Evolutionary conservation across 2,797 vertebrate genomes (phyloP).

Genomic region (Selene dorsalis): DNA sequence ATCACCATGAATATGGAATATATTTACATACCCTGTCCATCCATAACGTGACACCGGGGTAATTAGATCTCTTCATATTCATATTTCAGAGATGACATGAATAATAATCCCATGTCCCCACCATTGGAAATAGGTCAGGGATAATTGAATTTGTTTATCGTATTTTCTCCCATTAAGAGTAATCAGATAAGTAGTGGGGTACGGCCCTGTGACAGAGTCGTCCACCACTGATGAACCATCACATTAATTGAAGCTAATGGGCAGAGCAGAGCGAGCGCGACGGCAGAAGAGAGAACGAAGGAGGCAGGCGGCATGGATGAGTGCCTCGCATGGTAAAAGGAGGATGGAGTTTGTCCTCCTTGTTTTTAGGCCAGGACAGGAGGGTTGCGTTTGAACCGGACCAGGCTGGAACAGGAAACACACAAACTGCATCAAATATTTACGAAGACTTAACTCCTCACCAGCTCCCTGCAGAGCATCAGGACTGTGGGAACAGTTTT

Average conservation of each 20-base stretch:
- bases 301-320: constrained; percentile 70
- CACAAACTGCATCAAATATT: constrained; percentile 68
- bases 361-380: constrained; percentile 38
- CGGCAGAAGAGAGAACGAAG: constrained; percentile 55
- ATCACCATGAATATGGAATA: constrained; percentile 77
- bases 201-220: constrained; percentile 78
- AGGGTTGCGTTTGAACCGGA: constrained; percentile 29
- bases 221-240: constrained; percentile 81
- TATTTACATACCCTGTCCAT: constrained; percentile 75
- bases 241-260: constrained; percentile 87
- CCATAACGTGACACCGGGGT: constrained; percentile 75
- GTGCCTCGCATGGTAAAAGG: constrained; percentile 62
- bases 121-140: constrained; percentile 84
- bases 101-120: constrained; percentile 71
- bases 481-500: constrained; percentile 12
- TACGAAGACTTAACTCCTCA: constrained; percentile 56
- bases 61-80: constrained; percentile 81
- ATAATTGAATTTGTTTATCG: constrained; percentile 85
- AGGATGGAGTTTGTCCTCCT: constrained; percentile 56
- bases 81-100: constrained; percentile 80
- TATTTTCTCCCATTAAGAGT: constrained; percentile 82
- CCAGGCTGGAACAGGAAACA: constrained; percentile 64
- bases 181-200: constrained; percentile 81
- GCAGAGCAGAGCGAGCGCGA: constrained; percentile 67
- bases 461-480: constrained; percentile 32